Base-by-base conservation (phyloP, 2,888 invertebrate species). In the Anoncus sp. region DNA sequence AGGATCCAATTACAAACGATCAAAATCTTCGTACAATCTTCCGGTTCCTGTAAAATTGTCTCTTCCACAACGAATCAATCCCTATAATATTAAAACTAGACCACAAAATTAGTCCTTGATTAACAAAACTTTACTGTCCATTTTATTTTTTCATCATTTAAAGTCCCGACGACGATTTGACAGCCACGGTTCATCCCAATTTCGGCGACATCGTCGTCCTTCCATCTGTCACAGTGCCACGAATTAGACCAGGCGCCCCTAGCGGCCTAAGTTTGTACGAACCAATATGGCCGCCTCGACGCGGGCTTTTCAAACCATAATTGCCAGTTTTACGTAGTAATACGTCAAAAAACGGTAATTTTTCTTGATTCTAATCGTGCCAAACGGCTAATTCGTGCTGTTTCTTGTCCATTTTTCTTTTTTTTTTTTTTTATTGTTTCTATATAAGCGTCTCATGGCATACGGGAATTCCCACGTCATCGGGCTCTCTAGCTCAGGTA, bases 401-500 rank as follows among this genome's bases (percentile, higher is more conserved):
- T 38, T 51, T 10, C 7, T 22, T 35, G 27, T 35, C 9, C 16
- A 45, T 45, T 45, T 31, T 31, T 18, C 5, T 20, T 7, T 47
- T 20, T 47, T 9, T 16, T 47, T 18, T 4, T 20, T 7, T 31
- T 31, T 31, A 24, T 24, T 24, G 20, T 31, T 38, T 55, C 67
- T 69, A 79, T 16, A 79, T 79, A 5, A 79, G 78, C 18, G 71
- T 40, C 66, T 77, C 79, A 63, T 65, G 63, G 62, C 67, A 72
- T 24, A 71, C 63, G 55, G 72, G 75, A 51, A 72, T 75, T 31
- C 27, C 60, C 75, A 75, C 75, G 76, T 78, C 70, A 47, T 77
- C 79, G 73, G 81, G 77, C 51, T 65, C 62, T 55, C 77, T 72
- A 83, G 86, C 88, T 89, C 88, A 89, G 85, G 89, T 86, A 59